phyloP scores from a whole-genome alignment of 2,113 vertebrate genomes.

The Anarrhichthys ocellatus region DNA sequence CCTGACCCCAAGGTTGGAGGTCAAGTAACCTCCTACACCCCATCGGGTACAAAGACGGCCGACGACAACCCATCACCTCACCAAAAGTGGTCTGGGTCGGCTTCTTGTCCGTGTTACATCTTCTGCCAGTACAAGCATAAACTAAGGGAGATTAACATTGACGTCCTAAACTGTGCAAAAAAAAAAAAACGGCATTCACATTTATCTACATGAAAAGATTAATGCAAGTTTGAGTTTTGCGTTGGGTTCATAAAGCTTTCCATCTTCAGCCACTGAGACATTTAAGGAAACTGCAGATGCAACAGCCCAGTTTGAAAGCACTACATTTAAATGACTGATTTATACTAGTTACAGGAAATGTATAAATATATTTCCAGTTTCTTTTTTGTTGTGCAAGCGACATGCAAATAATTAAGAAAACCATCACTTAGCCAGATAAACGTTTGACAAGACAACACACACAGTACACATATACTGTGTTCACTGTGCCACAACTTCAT shows the following conservation, averaged over 20 bases:
- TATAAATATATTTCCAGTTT: not conserved
- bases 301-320: not conserved
- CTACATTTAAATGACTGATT: not conserved
- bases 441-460: not conserved
- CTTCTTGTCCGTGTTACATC: constrained; percentile 33
- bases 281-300: not conserved
- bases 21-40: constrained; percentile 76
- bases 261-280: not conserved
- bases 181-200: not conserved
- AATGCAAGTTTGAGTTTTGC: constrained; percentile 21
- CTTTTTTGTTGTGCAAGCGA: constrained; percentile 9
- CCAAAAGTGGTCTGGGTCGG: constrained; percentile 42
- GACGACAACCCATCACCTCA: constrained; percentile 67
- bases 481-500: constrained; percentile 36
- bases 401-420: constrained; percentile 29
- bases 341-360: not conserved
- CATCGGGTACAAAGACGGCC: constrained; percentile 53
- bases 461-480: constrained; percentile 23
- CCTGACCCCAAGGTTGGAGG: constrained; percentile 74
- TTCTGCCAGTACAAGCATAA: constrained; percentile 44
- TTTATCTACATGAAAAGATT: constrained; percentile 25
- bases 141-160: constrained; percentile 31
- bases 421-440: constrained; percentile 33
- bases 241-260: not conserved
- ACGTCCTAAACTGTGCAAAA: constrained; percentile 20